These are phyloP conservation scores for Glaucopsyche alexis DNA, from an alignment of 2,888 invertebrate species.

Conservation along the genomic window DNA sequence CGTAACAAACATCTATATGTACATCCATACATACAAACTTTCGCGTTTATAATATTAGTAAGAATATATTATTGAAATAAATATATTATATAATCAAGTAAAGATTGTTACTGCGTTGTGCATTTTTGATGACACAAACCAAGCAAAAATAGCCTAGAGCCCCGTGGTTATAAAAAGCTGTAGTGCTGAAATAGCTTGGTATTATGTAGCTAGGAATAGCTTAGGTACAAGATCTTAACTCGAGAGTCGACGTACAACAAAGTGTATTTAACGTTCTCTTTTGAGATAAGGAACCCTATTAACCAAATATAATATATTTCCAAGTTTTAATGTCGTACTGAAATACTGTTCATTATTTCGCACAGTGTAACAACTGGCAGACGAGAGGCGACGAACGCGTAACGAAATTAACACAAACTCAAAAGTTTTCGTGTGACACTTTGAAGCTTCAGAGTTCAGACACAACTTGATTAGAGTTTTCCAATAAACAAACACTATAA, in stretches of 20 bases:
- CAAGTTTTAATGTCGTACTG: no score
- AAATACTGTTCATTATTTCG: background rate
- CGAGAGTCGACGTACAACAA: no score
- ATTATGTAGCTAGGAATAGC: background rate
- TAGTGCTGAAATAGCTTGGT: background rate
- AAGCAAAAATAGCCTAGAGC: background rate
- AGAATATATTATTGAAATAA: no score
- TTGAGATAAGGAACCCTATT: no score
- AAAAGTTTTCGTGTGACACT: background rate
- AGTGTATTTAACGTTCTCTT: no score
- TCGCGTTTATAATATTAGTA: no score
- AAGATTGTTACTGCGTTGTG: background rate
- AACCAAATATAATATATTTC: no score
- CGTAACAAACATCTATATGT: no score
- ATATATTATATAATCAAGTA: no score
- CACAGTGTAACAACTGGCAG: background rate
- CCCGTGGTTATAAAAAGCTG: background rate
- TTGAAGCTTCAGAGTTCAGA: slow-evolving; percentile 30
- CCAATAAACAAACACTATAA: slow-evolving; percentile 33
- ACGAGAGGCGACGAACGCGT: background rate
- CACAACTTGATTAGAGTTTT: slow-evolving; percentile 33
- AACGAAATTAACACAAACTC: slow-evolving; percentile 13
- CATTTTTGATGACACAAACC: background rate
- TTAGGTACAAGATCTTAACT: no score
- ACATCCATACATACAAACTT: no score